Conservation (phyloP, 2,113 vertebrate genomes). For the Sula dactylatra region DNA sequence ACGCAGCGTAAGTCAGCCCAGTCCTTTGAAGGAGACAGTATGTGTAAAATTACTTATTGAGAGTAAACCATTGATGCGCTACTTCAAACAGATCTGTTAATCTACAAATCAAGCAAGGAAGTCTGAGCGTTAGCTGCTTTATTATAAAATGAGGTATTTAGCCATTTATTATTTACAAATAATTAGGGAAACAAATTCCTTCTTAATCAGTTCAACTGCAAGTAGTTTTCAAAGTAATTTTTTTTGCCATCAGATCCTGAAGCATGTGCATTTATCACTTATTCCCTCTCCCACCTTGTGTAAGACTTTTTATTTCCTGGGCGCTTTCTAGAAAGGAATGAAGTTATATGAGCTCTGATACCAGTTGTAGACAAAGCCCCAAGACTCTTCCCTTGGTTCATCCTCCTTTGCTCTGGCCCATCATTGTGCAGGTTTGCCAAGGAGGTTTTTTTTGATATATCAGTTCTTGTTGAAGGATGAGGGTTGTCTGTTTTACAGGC, state of each 20-base stretch:
- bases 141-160: background rate
- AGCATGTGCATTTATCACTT: background rate
- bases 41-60: background rate
- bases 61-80: background rate
- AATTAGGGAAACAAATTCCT: slow-evolving; percentile 30
- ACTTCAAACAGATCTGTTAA: background rate
- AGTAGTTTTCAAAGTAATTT: background rate
- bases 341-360: fast-evolving
- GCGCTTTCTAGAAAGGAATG: fast-evolving
- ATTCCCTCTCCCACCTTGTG: background rate
- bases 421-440: fast-evolving
- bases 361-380: fast-evolving
- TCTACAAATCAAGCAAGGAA: background rate
- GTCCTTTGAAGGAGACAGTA: background rate
- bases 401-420: background rate
- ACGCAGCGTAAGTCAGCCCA: background rate
- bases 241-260: background rate
- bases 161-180: slow-evolving; percentile 9
- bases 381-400: background rate
- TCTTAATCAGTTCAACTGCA: background rate
- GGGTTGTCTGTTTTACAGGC: background rate
- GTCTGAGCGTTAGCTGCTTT: background rate
- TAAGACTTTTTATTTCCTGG: background rate
- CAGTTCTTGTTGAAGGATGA: background rate
- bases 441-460: background rate